Conservation (phyloP, 2,113 vertebrate species). For the Sylvia atricapilla region DNA sequence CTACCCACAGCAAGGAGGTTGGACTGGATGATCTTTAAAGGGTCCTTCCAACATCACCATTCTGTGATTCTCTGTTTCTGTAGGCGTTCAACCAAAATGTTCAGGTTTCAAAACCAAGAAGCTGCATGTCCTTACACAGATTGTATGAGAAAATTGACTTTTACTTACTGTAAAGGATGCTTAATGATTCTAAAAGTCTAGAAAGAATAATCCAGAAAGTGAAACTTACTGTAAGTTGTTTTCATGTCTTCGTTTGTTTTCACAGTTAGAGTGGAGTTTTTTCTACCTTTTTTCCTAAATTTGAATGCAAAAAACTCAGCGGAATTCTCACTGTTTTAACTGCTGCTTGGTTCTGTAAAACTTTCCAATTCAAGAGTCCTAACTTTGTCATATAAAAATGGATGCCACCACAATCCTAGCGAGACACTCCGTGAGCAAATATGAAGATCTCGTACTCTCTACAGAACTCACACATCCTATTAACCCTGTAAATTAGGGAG, state of each 20-base stretch:
- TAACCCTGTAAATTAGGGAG: not conserved
- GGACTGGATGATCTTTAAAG: not conserved
- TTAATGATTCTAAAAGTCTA: not conserved
- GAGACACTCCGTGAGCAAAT: not conserved
- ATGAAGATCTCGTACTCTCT: rapidly evolving
- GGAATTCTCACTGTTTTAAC: not conserved
- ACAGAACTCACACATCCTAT: not conserved
- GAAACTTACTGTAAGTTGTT: not conserved
- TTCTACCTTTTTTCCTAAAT: not conserved
- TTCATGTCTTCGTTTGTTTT: not conserved
- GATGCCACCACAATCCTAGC: not conserved
- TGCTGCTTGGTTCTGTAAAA: not conserved
- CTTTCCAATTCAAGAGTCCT: not conserved
- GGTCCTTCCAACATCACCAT: not conserved
- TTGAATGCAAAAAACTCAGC: not conserved
- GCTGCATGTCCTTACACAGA: not conserved
- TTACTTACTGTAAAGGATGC: not conserved
- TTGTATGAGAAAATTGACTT: not conserved
- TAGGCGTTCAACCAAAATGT: not conserved
- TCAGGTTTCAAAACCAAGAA: not conserved
- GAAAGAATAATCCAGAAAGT: not conserved
- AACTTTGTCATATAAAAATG: not conserved
- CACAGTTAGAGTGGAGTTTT: rapidly evolving
- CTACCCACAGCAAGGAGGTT: not conserved
- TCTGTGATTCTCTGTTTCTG: not conserved